Evolutionary conservation across 1,140 invertebrate genomes (phyloP), one percentile per base, ranked within the genome.

Genomic region (Protaetia brevitarsis): DNA sequence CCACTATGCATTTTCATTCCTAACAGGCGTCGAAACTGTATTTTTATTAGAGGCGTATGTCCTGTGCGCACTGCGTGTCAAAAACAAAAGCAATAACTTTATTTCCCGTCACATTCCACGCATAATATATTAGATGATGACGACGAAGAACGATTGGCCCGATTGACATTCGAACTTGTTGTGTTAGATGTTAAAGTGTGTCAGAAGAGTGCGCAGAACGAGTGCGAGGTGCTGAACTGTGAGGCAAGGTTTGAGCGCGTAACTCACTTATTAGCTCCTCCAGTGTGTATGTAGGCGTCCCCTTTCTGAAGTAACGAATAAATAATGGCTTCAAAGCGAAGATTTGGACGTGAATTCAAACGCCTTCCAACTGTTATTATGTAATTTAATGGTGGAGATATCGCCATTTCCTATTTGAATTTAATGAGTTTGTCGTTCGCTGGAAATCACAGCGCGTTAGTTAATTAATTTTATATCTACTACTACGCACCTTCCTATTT

Each of bases 61-160:
- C 41, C 41, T 45, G 41, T 45, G 19, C 4, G 41, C 41, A 45
- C 13, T 16, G 41, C 13, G 41, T 45, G 41, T 45, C 13, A 45
- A 45, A 45, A 45, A 45, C 41, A 45, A 45, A 45, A 45, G 41
- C 41, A 45, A 45, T 45, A 45, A 45, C 41, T 45, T 45, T 13
- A 45, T 45, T 45, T 45, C 41, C 41, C 41, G 41, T 45, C 41
- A 45, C 41, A 45, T 45, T 45, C 41, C 16, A 3, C 23, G 41
- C 41, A 45, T 45, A 45, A 21, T 45, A 45, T 16, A 45, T 45
- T 45, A 45, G 41, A 19, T 19, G 13, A 13, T 21, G 16, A 45
- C 23, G 23, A 45, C n/a, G 16, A 45, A 45, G 16, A 7, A 45
- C 19, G 13, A n/a, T n/a, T n/a, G n/a, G n/a, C n/a, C 16, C 13